A percentile compares a stretch with the other conserved stretches of the same genome.
phyloP scores from a whole-genome alignment of 2,113 vertebrate species.

The Ctenodactylus gundi region DNA sequence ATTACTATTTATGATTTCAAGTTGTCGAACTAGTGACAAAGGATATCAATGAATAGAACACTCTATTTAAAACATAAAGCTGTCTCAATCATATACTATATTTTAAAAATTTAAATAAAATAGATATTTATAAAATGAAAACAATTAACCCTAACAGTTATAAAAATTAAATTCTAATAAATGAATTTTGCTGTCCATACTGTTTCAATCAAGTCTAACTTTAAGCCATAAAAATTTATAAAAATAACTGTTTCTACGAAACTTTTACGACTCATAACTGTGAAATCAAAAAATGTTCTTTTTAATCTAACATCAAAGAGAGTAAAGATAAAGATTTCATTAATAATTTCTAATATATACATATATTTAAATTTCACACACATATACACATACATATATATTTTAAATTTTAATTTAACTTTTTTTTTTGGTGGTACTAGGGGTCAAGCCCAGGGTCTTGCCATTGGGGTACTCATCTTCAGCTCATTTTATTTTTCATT shows the following conservation, averaged over 20 bases:
- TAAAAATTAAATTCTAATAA: neutral
- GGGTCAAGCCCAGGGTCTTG: too few species aligned
- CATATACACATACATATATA: too few species aligned
- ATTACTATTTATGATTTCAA: neutral
- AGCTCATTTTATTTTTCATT: neutral
- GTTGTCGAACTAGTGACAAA: neutral
- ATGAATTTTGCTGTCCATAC: neutral
- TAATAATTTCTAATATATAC: neutral
- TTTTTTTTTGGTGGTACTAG: too few species aligned
- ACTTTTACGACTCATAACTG: neutral
- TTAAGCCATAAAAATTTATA: neutral
- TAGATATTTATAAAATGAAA: neutral
- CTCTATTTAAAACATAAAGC: constrained; percentile 3
- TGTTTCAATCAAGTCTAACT: neutral
- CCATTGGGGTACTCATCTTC: too few species aligned
- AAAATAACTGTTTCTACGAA: neutral
- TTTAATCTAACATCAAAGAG: neutral
- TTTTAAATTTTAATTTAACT: neutral
- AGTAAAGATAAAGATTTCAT: neutral
- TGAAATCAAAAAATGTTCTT: neutral
- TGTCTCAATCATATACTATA: neutral
- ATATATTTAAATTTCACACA: too few species aligned
- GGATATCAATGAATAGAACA: neutral
- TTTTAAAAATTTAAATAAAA: constrained; percentile 16
- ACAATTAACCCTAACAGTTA: constrained; percentile 12